Evolutionary conservation across 2,113 vertebrate genomes (phyloP).

Genomic region (Eudyptes chrysolophus): DNA sequence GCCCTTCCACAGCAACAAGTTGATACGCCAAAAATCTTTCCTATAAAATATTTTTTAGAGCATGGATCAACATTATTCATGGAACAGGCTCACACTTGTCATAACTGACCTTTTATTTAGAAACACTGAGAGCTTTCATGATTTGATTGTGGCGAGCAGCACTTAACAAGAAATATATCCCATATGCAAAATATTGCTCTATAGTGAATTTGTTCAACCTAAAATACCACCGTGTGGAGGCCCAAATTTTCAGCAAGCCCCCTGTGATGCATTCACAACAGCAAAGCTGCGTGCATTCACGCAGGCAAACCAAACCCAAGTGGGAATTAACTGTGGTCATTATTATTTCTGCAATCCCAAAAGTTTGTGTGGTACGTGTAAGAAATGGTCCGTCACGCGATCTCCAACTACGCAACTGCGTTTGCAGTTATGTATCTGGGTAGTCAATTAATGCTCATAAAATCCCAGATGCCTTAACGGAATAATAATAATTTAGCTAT

Average conservation of each 20-base stretch:
- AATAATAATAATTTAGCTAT: not conserved
- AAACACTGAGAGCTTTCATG: not conserved
- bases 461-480: not conserved
- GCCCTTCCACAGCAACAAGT: rapidly evolving
- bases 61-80: not conserved
- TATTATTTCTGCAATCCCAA: not conserved
- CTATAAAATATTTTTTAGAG: not conserved
- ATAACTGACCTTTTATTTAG: not conserved
- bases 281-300: rapidly evolving
- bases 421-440: not conserved
- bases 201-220: not conserved
- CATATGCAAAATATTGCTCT: not conserved
- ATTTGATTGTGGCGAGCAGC: not conserved
- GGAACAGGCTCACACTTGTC: not conserved
- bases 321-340: not conserved
- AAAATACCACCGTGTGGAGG: not conserved
- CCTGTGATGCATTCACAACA: not conserved
- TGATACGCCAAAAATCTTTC: not conserved
- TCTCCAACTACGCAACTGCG: not conserved
- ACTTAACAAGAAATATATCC: not conserved
- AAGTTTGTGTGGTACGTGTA: not conserved
- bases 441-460: not conserved
- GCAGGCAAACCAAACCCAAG: not conserved
- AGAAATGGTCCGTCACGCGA: not conserved
- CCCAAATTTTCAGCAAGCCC: not conserved